Percentiles rank a stretch among this genome's conserved stretches.
Conservation (phyloP, 2,888 invertebrate genomes). For the Malacosoma neustria region DNA sequence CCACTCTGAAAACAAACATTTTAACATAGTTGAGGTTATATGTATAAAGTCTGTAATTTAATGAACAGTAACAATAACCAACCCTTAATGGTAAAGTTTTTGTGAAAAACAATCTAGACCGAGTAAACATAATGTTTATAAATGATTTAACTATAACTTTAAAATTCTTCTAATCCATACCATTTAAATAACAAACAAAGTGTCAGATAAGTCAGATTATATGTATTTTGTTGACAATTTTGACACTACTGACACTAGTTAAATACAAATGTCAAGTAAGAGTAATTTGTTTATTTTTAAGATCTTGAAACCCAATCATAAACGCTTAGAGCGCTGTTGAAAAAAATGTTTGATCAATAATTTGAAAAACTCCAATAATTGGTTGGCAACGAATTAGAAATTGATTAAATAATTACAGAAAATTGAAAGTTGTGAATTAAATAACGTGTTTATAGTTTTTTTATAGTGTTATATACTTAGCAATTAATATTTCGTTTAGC, state of each 20-base stretch:
- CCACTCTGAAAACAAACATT: conserved; percentile 57
- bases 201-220: too few species aligned
- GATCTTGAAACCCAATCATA: too few species aligned
- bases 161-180: conserved; percentile 23
- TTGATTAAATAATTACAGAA: not conserved
- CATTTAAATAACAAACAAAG: too few species aligned
- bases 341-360: too few species aligned
- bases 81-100: conserved; percentile 47
- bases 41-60: conserved; percentile 2
- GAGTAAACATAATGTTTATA: conserved; percentile 52
- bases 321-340: too few species aligned
- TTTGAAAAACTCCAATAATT: too few species aligned
- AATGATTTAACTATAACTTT: conserved; percentile 7
- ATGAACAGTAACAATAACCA: conserved; percentile 10
- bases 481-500: not conserved
- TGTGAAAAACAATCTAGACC: conserved; percentile 50
- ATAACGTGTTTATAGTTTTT: too few species aligned
- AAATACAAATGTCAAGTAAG: not conserved
- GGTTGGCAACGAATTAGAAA: not conserved
- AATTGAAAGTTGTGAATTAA: too few species aligned
- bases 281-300: too few species aligned
- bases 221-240: too few species aligned
- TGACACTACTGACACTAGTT: not conserved
- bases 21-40: conserved; percentile 23
- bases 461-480: too few species aligned